Base-by-base conservation (phyloP, 2,888 invertebrate genomes). In the Laspeyria flexula region DNA sequence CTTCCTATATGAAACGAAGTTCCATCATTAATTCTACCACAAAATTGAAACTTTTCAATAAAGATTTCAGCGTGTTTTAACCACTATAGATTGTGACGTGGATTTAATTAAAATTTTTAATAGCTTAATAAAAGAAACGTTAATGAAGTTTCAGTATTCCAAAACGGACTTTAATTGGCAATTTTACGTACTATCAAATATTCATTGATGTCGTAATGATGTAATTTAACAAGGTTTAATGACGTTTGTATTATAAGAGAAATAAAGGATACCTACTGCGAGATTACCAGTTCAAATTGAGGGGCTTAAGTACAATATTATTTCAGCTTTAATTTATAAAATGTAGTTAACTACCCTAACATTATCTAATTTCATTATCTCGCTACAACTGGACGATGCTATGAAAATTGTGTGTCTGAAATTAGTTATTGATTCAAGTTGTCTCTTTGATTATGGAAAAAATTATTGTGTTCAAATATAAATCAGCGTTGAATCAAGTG, bases 71-170 rank as follows among this genome's bases (percentile, higher is more conserved):
- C 42, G 42, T 41, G 48, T 47, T 66, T 61, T 46, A 39, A 44
- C 54, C 52, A 56, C 54, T 56, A 41, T 37, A 40, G 35, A 55
- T 50, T 43, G 42, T 39, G 27, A 48, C 43, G 47, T 7, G 50
- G 43, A 44, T 55, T 69, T 70, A 65, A 67, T 69, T 61, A 65
- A 67, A 53, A 59, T 13, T 54, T 61, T 65, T 55, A 69, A 69
- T 53, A 31, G 50, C 43, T 21, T 44, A 29, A 41, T 69, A 53
- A 65, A 59, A 65, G 70, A 65, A 53, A 31, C 46, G 23, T 45
- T 62, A 65, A 67, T 70, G 40, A 59, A 52, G 12, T 47, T 21
- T 55, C 35, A 30, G 23, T 12, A 29, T 31, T 21, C 33, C 43
- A 40, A 38, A 37, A 12, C 29, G 13, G n/a, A 47, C 29, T 30